phyloP scores from a whole-genome alignment of 2,888 invertebrate species.

The Amorpha juglandis region DNA sequence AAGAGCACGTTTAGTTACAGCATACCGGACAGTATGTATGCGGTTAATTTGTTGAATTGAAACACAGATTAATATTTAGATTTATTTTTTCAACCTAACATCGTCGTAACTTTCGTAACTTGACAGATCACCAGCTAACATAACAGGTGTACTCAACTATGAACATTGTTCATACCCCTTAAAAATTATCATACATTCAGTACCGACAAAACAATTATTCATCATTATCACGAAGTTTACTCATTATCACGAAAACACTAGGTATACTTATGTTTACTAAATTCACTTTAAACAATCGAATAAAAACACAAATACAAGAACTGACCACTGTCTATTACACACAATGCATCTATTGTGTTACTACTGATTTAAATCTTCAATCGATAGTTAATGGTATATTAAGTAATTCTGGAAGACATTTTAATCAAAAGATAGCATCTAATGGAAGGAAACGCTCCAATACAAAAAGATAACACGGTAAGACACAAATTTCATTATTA shows the following conservation, averaged over 20 bases:
- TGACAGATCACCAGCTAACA: slow-evolving; percentile 80
- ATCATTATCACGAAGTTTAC: slow-evolving; percentile 81
- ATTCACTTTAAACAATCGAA: slow-evolving; percentile 78
- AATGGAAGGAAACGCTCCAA: slow-evolving; percentile 42
- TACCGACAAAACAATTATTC: slow-evolving; percentile 78
- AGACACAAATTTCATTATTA: slow-evolving; percentile 39
- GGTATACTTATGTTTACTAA: slow-evolving; percentile 74
- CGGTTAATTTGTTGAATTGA: slow-evolving; percentile 46
- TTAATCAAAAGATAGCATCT: slow-evolving; percentile 48
- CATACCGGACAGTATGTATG: too few species aligned
- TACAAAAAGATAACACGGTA: slow-evolving; percentile 35
- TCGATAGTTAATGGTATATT: slow-evolving; percentile 48
- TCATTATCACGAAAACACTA: slow-evolving; percentile 82
- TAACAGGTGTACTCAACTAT: slow-evolving; percentile 81
- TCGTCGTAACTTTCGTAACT: slow-evolving; percentile 79
- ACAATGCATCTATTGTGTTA: slow-evolving; percentile 47
- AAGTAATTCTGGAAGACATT: slow-evolving; percentile 66
- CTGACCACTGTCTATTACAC: slow-evolving; percentile 50
- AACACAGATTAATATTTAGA: slow-evolving; percentile 69
- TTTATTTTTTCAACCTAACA: slow-evolving; percentile 84
- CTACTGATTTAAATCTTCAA: slow-evolving; percentile 48
- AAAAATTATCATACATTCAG: slow-evolving; percentile 79
- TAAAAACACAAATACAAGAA: slow-evolving; percentile 47
- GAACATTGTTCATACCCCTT: slow-evolving; percentile 83
- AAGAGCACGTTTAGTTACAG: background rate